Conservation (phyloP, 2,797 vertebrate genomes). For the Pipistrellus pipistrellus region DNA sequence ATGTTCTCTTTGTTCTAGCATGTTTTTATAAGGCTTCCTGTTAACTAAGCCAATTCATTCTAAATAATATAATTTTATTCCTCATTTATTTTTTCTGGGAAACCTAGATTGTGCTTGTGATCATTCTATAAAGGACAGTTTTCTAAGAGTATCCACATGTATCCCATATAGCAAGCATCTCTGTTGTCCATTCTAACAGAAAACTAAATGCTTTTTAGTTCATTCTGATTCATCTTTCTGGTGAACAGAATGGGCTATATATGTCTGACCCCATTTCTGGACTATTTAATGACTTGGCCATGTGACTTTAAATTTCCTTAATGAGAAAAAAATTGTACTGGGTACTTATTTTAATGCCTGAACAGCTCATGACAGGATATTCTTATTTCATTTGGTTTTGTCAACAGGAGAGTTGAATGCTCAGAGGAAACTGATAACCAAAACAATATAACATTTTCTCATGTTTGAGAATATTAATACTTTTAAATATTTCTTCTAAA, state of each 20-base stretch:
- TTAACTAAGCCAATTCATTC: neutral
- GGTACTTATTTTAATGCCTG: slow-evolving; percentile 18
- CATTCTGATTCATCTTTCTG: neutral
- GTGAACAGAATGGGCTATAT: neutral
- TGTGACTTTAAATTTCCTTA: neutral
- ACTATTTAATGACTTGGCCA: neutral
- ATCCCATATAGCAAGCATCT: neutral
- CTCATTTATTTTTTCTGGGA: neutral
- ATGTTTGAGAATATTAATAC: neutral
- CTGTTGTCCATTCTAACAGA: neutral
- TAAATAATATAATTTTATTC: neutral
- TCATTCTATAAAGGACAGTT: neutral
- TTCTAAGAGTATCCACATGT: neutral
- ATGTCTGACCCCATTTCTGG: neutral
- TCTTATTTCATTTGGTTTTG: neutral
- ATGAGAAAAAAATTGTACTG: neutral
- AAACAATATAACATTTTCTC: neutral
- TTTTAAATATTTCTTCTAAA: slow-evolving; percentile 8
- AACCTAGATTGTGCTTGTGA: neutral
- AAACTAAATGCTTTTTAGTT: neutral
- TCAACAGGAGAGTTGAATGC: neutral
- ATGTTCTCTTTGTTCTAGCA: neutral
- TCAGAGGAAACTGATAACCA: neutral
- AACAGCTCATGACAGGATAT: neutral
- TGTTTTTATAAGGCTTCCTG: neutral